Base-by-base conservation (phyloP, 2,888 invertebrate genomes). In the Epistrophella euchroma region DNA sequence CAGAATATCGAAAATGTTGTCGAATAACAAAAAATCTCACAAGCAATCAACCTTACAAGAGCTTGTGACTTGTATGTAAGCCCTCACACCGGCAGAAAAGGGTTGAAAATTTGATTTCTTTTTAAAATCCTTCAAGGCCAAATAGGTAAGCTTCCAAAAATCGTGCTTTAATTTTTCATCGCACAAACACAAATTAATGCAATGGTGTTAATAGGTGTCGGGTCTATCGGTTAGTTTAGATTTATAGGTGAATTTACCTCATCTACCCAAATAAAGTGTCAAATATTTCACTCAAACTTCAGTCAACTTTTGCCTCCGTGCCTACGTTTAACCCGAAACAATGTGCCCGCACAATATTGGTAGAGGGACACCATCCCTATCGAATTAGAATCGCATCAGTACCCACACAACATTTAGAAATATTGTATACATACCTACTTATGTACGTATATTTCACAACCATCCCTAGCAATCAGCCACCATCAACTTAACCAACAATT, bases 401-500 rank as follows among this genome's bases (percentile, higher is more conserved):
- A 56, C 50, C 60, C 58, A 11, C 25, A 25, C 2, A 11, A 40
- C 25, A 22, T 15, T 2, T 25, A 25, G 25, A 4, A 5, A 5
- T 6, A 28, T 32, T 1, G 2, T 5, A 1, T 52, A n/a, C 11
- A 45, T 9, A 19, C 50, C 50, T 15, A 68, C n/a, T n/a, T n/a
- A n/a, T n/a, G n/a, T n/a, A n/a, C n/a, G 19, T 22, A 50, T 52
- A 70, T 72, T 72, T 72, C 47, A 40, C 72, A 52, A 75, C 68
- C 45, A 73, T 70, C 52, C 73, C 62, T 35, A 55, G 40, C 70
- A 71, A 79, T 74, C 62, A 56, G 35, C 81, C 35, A 60, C 52
- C 66, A 45, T 55, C 52, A 62, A 45, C 60, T 77, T 74, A 88
- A 58, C 72, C 72, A 43, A 62, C 80, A 88, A 88, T 88, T 88